Base-by-base conservation (phyloP, 2,888 invertebrate genomes). In the Chrysolina americana region DNA sequence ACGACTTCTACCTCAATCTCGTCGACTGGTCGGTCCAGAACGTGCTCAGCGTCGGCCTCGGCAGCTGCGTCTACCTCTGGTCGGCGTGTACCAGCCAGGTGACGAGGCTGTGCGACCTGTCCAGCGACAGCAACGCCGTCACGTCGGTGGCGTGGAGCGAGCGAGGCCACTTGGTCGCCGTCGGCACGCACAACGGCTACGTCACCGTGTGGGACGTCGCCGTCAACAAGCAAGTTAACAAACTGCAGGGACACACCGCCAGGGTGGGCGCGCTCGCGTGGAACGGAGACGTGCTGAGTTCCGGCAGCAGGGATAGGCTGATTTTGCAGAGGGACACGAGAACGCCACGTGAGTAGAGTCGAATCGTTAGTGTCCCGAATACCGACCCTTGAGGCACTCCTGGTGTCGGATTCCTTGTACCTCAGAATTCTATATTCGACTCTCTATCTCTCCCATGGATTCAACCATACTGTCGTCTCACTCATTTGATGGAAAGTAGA, bases 101-200 rank as follows among this genome's bases (percentile, higher is more conserved):
- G 79, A 98, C 98, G 36, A 92, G 98, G 85, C 89, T 99, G 48
- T 99, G 99, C 89, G 99, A 99, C 89, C 90, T 99, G 75, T 95
- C 96, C 9, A 92, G 94, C 50, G 98, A 98, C 87, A 95, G 95
- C 41, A 99, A 99, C 87, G 95, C 96, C 9, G 98, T 99, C 47
- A 99, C 99, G 5, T 98, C 99, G 1, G 99, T 99, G 23, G 97
- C 98, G 65, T 99, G 99, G 99, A 97, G 98, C 86, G 99, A 99
- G 86, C 92, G 98, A 80, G 99, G 99, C 15, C 96, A 98, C 87
- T 90, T 96, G 62, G 97, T 99, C 6, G 98, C 99, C 0, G 99
- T 99, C 41, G 99, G 99, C 41, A 99, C 99, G 13, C 97, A 98
- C 89, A 95, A 96, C 85, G 98, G 99, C 69, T 96, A 96, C 85